Base-by-base conservation (phyloP, 2,888 invertebrate genomes). In the Meta bourneti region DNA sequence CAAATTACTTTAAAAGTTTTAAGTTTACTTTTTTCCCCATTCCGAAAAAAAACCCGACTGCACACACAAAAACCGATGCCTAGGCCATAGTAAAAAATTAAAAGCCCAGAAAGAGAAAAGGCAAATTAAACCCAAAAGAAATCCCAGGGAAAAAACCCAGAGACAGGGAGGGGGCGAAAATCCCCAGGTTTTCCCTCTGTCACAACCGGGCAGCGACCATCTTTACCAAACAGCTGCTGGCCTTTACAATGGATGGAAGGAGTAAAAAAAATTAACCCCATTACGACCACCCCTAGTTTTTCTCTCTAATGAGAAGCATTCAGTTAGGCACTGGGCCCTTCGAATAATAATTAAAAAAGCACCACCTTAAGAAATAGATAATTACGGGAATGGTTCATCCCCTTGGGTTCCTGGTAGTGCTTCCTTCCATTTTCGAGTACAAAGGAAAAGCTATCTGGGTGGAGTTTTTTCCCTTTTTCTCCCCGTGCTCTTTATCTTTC, bases 291-390 rank as follows among this genome's bases (percentile, higher is more conserved):
- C 78, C 87, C 78, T n/a, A 70, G 87, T 91, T 87, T 72, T 89
- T 70, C 61, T 69, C 75, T 13, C 88, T 88, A 84, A 84, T 91
- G 88, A 91, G 87, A 74, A 61, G 82, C 78, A 83, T 88, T 88
- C 84, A 87, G 69, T 88, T 79, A 91, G 87, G 78, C 20, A 48
- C 51, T 5, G 20, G 51, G 61, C 79, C 75, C 16, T 88, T 80
- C 74, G 91, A 84, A 88, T 91, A 91, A 91, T 91, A 91, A 91
- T 91, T 91, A 91, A 91, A 91, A 91, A 91, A 89, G 84, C 87
- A 75, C 83, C 91, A 91, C 87, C 91, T 91, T 84, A 91, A 91
- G 91, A 91, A 91, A 91, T 91, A 89, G 91, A 91, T 91, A 91
- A 91, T 91, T 91, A 91, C 91, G 83, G 75, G 52, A 88, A 87